Percentiles rank a stretch among this genome's conserved stretches.
Conservation (phyloP, 1,140 invertebrate species). For the Panonychus citri region DNA sequence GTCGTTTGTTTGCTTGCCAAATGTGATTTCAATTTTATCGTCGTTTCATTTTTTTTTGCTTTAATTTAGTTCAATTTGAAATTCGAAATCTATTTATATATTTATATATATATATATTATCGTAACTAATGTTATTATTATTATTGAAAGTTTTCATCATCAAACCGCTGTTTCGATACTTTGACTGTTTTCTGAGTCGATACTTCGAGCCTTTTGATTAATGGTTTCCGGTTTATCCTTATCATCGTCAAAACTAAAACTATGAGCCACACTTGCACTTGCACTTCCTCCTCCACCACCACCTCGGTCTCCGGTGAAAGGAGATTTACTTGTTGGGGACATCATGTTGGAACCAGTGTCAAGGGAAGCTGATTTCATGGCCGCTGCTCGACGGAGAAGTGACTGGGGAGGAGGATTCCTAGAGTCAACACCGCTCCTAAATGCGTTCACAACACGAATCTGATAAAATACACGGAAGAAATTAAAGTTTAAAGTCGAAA, state of each 20-base stretch:
- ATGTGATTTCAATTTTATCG: too few relatives aligned
- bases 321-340: background rate
- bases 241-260: background rate
- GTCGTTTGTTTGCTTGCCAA: too few relatives aligned
- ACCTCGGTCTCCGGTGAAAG: background rate
- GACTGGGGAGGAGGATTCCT: constrained; percentile 45
- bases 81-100: too few relatives aligned
- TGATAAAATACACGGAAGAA: constrained; percentile 23
- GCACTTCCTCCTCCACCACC: background rate
- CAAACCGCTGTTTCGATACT: background rate
- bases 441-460: constrained; percentile 98
- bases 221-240: background rate
- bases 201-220: background rate
- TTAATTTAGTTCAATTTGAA: too few relatives aligned
- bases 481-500: background rate
- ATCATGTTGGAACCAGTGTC: constrained; percentile 1
- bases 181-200: background rate
- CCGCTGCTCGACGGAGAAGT: constrained; percentile 6
- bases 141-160: background rate
- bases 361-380: constrained; percentile 8
- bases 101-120: too few relatives aligned
- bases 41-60: too few relatives aligned
- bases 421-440: constrained; percentile 78
- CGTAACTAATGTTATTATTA: too few relatives aligned
- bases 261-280: background rate